Conservation (phyloP, 2,888 invertebrate genomes). For the Leucozona laternaria region DNA sequence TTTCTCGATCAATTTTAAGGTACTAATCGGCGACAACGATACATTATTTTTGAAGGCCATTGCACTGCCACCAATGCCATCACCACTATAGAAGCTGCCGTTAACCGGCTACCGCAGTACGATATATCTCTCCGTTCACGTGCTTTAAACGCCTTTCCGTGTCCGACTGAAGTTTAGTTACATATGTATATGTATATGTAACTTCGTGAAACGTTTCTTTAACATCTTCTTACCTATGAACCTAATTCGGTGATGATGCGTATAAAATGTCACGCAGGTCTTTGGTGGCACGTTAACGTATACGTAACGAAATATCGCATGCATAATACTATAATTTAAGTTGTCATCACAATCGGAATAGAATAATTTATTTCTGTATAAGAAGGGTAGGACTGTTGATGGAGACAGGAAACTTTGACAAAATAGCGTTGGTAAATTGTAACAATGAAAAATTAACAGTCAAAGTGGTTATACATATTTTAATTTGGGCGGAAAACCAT, state of each 20-base stretch:
- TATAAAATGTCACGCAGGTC: conserved; percentile 17
- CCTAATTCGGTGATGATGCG: conserved; percentile 8
- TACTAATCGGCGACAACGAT: conserved; percentile 48
- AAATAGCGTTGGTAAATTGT: conserved; percentile 1
- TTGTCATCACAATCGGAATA: conserved; percentile 10
- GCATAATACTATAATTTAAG: background rate
- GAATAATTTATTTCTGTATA: background rate
- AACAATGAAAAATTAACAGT: background rate
- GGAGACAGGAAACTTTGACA: background rate
- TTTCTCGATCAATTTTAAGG: conserved; percentile 52
- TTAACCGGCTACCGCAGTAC: conserved; percentile 29
- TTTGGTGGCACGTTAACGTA: conserved; percentile 11
- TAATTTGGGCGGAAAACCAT: conserved; percentile 18
- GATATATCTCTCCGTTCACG: conserved; percentile 15
- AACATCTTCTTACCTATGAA: conserved; percentile 9
- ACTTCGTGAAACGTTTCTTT: background rate
- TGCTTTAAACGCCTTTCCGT: conserved; percentile 31
- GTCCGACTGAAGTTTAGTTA: conserved; percentile 4
- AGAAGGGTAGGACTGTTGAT: background rate
- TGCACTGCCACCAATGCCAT: background rate
- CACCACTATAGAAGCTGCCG: background rate
- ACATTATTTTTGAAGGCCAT: conserved; percentile 46
- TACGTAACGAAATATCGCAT: background rate
- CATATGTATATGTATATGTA: too few species aligned
- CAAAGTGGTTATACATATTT: background rate